Base-by-base conservation (phyloP, 2,888 invertebrate species). In the Apodemia zela region DNA sequence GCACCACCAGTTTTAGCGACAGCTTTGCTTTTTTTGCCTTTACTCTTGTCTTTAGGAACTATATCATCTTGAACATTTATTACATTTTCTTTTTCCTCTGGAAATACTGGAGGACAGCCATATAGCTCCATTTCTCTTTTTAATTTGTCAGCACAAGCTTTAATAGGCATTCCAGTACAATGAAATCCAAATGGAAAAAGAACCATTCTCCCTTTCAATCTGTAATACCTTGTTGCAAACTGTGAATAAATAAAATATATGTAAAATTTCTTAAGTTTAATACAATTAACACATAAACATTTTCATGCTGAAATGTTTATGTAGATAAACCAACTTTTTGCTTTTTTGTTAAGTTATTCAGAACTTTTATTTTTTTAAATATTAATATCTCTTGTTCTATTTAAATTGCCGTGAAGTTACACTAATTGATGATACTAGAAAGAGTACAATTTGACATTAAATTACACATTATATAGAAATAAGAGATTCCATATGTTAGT, bases 81-180 rank as follows among this genome's bases (percentile, higher is more conserved):
- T 25, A 87, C 81, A 11, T 81, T 82, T 25, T 82, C 82, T 51
- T 93, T 93, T 57, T 93, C 93, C 42, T 93, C 92, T 1, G 98
- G 98, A 85, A 99, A 99, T 25, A 93, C 81, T 2, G 99, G 99
- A 21, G 99, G 99, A 84, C 93, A 97, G 0, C 99, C 99, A 92
- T 93, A 99, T 10, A 94, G 86, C 79, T 96, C 95, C 88, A 99
- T 96, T 91, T 99, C 99, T 66, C 98, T 93, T 77, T 97, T 97
- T 57, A 99, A 85, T 83, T 99, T 99, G 84, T 99, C 99, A 15
- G 99, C 97, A 92, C 99, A 99, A 0, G 99, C 99, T 88, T 99
- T 99, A 67, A 99, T 99, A 0, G 99, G 99, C 99, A 99, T 99
- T 59, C 99, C 99, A 25, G 99, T 99, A 80, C 99, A 99, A 85